Evolutionary conservation across 2,797 vertebrate genomes (phyloP).

Genomic region (Malurus splendens): DNA sequence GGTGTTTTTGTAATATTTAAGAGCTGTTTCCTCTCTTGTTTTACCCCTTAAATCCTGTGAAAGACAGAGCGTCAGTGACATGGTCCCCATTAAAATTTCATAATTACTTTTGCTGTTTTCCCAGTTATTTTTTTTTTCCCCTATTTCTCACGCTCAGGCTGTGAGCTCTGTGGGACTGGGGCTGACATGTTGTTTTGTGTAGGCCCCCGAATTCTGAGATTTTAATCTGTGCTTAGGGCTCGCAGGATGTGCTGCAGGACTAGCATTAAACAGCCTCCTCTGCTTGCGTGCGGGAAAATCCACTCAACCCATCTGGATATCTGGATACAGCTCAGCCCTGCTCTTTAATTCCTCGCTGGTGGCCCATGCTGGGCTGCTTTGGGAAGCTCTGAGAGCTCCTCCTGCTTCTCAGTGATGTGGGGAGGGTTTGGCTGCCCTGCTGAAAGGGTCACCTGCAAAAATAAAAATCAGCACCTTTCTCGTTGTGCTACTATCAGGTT

Average conservation of each 20-base stretch:
- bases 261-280: background rate
- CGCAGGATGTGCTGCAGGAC: background rate
- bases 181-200: background rate
- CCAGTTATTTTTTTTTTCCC: background rate
- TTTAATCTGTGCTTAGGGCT: background rate
- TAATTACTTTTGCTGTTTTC: background rate
- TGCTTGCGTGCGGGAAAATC: background rate
- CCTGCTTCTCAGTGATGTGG: background rate
- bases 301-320: background rate
- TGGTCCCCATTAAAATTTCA: fast-evolving
- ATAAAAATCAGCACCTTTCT: background rate
- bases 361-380: background rate
- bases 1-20: background rate
- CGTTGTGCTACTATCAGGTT: background rate
- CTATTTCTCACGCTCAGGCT: background rate
- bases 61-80: background rate
- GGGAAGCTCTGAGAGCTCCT: background rate
- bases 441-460: background rate
- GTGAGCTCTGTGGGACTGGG: background rate
- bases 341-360: background rate
- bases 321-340: background rate
- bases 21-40: background rate
- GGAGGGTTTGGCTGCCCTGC: background rate
- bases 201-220: background rate
- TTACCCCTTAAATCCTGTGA: background rate